A percentile compares a stretch with the other conserved stretches of the same genome.
phyloP scores from a whole-genome alignment of 2,888 invertebrate species.

The Stegana nigrithorax region DNA sequence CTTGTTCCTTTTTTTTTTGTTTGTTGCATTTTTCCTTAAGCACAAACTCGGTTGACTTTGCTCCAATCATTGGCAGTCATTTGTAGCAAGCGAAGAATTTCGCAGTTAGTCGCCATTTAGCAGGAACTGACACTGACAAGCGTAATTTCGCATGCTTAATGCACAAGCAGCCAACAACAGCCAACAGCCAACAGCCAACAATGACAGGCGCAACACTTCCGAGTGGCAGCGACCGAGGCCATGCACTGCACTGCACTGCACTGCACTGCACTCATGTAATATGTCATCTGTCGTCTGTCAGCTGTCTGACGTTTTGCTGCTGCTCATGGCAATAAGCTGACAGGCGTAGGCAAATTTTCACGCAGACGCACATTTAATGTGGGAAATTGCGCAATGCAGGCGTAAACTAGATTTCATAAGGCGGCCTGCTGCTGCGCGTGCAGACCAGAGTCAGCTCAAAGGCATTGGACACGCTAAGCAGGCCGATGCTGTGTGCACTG shows the following conservation, averaged over 20 bases:
- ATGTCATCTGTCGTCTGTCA: too few species aligned
- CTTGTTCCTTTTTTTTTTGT: background rate
- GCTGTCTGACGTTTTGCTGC: slow-evolving; percentile 19
- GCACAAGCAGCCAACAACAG: too few species aligned
- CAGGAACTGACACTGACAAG: slow-evolving; percentile 64
- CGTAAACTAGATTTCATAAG: slow-evolving; percentile 31
- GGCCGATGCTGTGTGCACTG: too few species aligned
- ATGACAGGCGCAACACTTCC: slow-evolving; percentile 29
- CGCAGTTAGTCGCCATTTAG: slow-evolving; percentile 39
- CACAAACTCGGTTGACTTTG: too few species aligned
- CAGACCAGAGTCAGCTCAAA: too few species aligned
- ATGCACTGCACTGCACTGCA: too few species aligned
- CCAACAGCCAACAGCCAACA: background rate
- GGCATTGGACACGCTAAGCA: too few species aligned
- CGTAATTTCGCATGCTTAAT: slow-evolving; percentile 64
- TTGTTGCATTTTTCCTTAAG: too few species aligned
- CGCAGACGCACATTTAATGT: slow-evolving; percentile 10
- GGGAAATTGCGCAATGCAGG: slow-evolving; percentile 31
- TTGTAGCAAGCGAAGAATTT: slow-evolving; percentile 7
- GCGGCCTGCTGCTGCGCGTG: too few species aligned
- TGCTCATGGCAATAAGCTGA: slow-evolving; percentile 49
- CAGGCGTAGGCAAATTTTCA: slow-evolving; percentile 62
- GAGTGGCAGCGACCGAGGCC: slow-evolving; percentile 34
- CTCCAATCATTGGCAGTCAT: slow-evolving; percentile 1
- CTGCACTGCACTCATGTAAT: too few species aligned